Evolutionary conservation across 2,888 invertebrate species (phyloP).

Genomic region (Scelioninae gen. 1): DNA sequence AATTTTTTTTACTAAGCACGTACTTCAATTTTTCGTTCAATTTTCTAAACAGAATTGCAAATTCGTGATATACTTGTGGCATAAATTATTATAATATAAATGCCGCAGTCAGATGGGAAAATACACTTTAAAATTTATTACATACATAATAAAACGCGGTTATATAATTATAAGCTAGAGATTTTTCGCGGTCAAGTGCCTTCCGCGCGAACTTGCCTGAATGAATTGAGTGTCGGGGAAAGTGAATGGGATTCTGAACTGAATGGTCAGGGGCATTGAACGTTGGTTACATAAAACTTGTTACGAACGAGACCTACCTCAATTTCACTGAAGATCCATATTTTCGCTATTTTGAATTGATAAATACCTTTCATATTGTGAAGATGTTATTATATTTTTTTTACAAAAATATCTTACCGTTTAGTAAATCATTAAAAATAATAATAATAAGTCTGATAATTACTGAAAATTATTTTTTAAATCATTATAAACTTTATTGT

Average conservation of each 20-base stretch:
- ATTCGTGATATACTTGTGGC: too few relatives aligned
- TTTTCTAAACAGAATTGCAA: too few relatives aligned
- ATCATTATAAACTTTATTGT: too few relatives aligned
- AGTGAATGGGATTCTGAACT: constrained; percentile 51
- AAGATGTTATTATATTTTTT: too few relatives aligned
- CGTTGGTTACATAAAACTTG: constrained; percentile 39
- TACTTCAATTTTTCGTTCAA: too few relatives aligned
- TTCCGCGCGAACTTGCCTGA: constrained; percentile 41
- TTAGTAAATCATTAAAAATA: too few relatives aligned
- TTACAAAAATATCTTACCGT: too few relatives aligned
- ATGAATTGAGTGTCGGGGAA: constrained; percentile 36
- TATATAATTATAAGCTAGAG: constrained; percentile 3
- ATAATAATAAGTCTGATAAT: too few relatives aligned
- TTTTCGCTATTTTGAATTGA: background rate
- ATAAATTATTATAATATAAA: constrained; percentile 2
- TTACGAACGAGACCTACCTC: constrained; percentile 40
- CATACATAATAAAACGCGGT: constrained; percentile 5
- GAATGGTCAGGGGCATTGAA: constrained; percentile 55
- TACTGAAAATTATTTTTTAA: too few relatives aligned
- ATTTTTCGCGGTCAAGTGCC: constrained; percentile 56
- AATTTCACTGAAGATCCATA: background rate
- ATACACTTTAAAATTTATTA: constrained; percentile 18
- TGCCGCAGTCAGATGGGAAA: constrained; percentile 1
- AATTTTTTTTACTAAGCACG: too few relatives aligned
- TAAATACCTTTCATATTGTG: too few relatives aligned